These are phyloP conservation scores for Thyatira batis DNA, from an alignment of 2,888 invertebrate genomes.

Conservation along the genomic window DNA sequence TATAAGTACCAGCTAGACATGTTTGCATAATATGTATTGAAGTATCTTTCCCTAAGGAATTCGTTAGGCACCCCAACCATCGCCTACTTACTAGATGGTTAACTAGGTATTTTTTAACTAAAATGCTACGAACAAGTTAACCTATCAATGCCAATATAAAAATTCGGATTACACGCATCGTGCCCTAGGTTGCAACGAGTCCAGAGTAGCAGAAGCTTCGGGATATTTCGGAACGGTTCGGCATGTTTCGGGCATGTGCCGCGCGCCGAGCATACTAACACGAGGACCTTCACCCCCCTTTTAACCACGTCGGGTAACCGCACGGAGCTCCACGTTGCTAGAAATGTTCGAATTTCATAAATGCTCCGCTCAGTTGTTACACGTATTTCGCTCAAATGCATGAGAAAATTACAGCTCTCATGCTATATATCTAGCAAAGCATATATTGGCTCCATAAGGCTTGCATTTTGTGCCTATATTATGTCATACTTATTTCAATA, in stretches of 20 bases:
- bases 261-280: conserved; percentile 40
- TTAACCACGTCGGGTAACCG: conserved; percentile 9
- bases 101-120: conserved; percentile 27
- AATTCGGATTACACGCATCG: conserved; percentile 24
- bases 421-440: too few species aligned
- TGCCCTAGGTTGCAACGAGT: conserved; percentile 35
- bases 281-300: conserved; percentile 9
- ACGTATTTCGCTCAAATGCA: conserved; percentile 12
- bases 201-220: conserved; percentile 25
- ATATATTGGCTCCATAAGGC: too few species aligned
- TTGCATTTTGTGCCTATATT: too few species aligned
- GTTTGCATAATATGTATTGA: too few species aligned
- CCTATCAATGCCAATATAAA: conserved; percentile 36
- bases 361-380: conserved; percentile 40
- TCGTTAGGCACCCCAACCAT: too few species aligned
- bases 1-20: too few species aligned
- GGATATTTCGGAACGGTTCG: conserved; percentile 29
- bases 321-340: conserved; percentile 21
- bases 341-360: conserved; percentile 34
- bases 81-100: too few species aligned
- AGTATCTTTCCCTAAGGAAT: too few species aligned
- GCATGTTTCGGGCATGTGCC: conserved; percentile 29
- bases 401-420: too few species aligned
- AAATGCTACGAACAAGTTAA: conserved; percentile 32
- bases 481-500: too few species aligned